phyloP scores from a whole-genome alignment of 2,113 vertebrate species.

The Balaeniceps rex region DNA sequence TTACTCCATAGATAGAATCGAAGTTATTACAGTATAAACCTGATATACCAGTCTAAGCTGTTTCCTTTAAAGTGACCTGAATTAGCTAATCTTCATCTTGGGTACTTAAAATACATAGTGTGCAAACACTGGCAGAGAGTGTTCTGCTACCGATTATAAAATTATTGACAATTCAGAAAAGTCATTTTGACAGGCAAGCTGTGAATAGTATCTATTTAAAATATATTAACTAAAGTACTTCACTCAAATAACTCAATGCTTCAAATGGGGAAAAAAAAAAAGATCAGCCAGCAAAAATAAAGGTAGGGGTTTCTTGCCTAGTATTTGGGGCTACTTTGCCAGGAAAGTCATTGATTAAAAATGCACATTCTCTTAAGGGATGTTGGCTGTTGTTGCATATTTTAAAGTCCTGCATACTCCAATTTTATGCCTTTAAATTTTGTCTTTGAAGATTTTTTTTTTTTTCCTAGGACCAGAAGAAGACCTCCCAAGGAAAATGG shows the following conservation, averaged over 20 bases:
- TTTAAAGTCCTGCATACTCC: background rate
- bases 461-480: conserved; percentile 89
- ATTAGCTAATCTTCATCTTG: background rate
- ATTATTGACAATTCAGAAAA: background rate
- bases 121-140: background rate
- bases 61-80: background rate
- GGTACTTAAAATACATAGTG: background rate
- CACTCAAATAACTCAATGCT: background rate
- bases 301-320: background rate
- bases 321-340: background rate
- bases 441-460: background rate
- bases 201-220: background rate
- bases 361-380: background rate
- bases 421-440: background rate
- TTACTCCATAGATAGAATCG: background rate
- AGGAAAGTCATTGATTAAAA: background rate
- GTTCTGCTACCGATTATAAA: background rate
- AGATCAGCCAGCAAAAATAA: background rate
- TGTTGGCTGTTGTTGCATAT: background rate
- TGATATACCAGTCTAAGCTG: background rate
- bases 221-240: background rate
- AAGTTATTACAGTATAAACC: background rate
- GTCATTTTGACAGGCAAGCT: background rate
- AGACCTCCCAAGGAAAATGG: conserved; percentile 97
- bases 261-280: background rate